Conservation (phyloP, 2,797 vertebrate genomes). For the Pipistrellus pygmaeus region DNA sequence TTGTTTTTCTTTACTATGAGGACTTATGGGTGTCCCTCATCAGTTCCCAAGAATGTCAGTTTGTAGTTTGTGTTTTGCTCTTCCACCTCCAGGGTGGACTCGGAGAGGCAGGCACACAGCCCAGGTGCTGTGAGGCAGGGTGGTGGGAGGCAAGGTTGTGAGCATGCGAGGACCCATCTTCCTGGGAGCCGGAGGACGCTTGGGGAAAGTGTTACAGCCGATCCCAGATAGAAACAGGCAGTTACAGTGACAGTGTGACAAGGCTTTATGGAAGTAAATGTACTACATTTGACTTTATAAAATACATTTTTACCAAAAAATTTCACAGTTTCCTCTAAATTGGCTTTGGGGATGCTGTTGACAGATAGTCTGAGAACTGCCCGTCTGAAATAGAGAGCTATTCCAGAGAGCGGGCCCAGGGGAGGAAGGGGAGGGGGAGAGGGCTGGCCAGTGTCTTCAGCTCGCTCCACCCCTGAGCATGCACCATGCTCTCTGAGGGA, state of each 20-base stretch:
- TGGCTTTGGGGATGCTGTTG: neutral
- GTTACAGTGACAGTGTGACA: neutral
- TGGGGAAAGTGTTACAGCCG: neutral
- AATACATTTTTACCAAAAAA: neutral
- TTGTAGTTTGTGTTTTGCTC: neutral
- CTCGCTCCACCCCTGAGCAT: accelerated
- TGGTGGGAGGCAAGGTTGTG: accelerated
- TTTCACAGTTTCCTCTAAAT: neutral
- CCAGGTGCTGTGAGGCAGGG: neutral
- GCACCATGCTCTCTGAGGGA: neutral
- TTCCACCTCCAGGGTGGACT: conserved; percentile 9
- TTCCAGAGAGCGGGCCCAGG: neutral
- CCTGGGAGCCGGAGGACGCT: neutral
- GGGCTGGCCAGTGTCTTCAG: accelerated
- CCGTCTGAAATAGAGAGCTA: neutral
- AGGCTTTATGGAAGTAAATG: neutral
- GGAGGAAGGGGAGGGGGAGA: neutral
- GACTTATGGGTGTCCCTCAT: neutral
- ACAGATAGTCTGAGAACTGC: neutral
- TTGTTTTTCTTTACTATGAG: neutral
- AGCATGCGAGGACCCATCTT: accelerated
- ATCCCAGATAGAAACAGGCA: neutral
- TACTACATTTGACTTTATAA: neutral
- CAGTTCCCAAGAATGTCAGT: neutral
- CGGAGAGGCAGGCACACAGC: conserved; percentile 20